These are phyloP conservation scores for Cantharis nigra DNA, from an alignment of 2,888 invertebrate genomes.

Conservation along the genomic window DNA sequence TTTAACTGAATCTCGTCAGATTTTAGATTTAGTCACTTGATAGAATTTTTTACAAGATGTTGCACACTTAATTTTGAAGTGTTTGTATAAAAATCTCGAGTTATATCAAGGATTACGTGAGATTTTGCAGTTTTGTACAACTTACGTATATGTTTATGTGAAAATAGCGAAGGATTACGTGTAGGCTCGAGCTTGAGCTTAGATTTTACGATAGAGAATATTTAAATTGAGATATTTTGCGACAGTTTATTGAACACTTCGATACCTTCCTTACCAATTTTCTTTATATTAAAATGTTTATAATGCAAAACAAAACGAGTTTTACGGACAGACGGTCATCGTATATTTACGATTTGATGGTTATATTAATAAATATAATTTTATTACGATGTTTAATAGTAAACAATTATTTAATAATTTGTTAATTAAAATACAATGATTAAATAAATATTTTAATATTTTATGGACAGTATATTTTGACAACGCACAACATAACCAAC, in stretches of 20 bases:
- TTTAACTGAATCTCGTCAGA: not conserved
- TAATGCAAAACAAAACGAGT: not conserved
- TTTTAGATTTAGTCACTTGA: not conserved
- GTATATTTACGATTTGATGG: not conserved
- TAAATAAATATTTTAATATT: not conserved
- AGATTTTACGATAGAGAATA: not conserved
- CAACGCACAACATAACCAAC: not conserved
- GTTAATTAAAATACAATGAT: not conserved
- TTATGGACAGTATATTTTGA: not conserved
- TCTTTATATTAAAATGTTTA: not conserved
- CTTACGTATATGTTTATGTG: not conserved
- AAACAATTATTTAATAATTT: not conserved
- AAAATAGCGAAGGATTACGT: not conserved
- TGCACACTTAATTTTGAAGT: not conserved
- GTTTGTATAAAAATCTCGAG: not conserved
- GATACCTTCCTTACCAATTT: not conserved
- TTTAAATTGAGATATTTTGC: not conserved
- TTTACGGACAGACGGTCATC: not conserved
- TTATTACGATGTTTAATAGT: not conserved
- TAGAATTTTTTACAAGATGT: not conserved
- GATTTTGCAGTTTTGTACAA: not conserved
- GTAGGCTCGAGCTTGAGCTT: not conserved
- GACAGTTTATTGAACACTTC: not conserved
- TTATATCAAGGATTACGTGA: not conserved
- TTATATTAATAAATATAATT: not conserved